Percentiles rank a stretch among this genome's conserved stretches.
These are phyloP conservation scores for Brachycybe producta DNA, from an alignment of 2,888 invertebrate genomes.

Conservation along the genomic window DNA sequence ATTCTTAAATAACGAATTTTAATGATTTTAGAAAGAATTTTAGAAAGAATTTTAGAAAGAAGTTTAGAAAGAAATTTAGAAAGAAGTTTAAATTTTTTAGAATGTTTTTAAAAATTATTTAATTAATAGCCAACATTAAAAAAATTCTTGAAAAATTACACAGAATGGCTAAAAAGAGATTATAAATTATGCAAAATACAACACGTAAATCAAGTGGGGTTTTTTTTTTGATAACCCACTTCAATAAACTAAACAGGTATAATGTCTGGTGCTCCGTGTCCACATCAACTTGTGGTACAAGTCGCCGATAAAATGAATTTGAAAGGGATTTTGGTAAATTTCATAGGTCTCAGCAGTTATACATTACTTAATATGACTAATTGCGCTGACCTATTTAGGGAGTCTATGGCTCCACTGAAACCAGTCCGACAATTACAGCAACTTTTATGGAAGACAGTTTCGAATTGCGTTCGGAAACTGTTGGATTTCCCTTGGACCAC, in stretches of 20 bases:
- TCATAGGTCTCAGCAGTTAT: not conserved
- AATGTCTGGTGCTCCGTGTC: conserved; percentile 59
- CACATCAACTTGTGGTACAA: conserved; percentile 38
- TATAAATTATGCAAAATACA: no score
- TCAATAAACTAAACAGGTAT: no score
- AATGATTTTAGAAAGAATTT: no score
- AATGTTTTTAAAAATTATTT: no score
- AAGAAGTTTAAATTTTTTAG: no score
- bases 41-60: no score
- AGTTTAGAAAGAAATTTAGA: no score
- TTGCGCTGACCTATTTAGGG: conserved; percentile 32
- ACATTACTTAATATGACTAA: not conserved
- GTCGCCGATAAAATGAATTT: conserved; percentile 37
- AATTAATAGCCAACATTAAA: no score
- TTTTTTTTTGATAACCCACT: no score
- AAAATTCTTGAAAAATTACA: no score
- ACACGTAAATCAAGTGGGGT: conserved; percentile 35
- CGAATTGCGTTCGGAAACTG: conserved; percentile 39
- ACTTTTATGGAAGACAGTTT: conserved; percentile 37
- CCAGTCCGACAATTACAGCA: conserved; percentile 44
- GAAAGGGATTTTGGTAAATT: conserved; percentile 31
- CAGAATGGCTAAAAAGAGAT: no score
- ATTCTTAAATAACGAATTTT: no score
- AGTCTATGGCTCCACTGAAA: conserved; percentile 48
- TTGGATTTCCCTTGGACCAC: conserved; percentile 43